A percentile compares a stretch with the other conserved stretches of the same genome.
phyloP scores from a whole-genome alignment of 1,140 invertebrate genomes.

The Drosophila punjabiensis region DNA sequence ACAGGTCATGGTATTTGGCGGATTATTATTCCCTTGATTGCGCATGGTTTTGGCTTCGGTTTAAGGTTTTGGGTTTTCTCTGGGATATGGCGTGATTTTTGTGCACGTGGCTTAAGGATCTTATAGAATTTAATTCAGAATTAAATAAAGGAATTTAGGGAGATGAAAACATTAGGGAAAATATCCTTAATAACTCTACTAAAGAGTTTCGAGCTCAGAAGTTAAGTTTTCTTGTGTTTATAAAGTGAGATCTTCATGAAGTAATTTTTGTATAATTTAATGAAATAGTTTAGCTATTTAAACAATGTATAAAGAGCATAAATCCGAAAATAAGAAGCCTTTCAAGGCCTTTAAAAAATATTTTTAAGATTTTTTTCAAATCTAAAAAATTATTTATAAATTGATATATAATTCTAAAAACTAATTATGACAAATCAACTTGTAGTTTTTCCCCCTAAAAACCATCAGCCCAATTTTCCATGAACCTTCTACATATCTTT shows the following conservation, averaged over 20 bases:
- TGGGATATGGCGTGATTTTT: slow-evolving; percentile 46
- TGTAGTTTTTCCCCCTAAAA: not conserved
- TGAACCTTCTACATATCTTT: not conserved
- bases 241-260: not conserved
- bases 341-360: too few relatives aligned
- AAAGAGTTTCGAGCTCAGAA: not conserved
- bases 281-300: too few relatives aligned
- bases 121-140: not conserved
- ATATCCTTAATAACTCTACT: not conserved
- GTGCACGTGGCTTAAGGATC: slow-evolving; percentile 47
- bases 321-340: too few relatives aligned
- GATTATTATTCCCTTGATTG: slow-evolving; percentile 45
- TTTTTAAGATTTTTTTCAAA: too few relatives aligned
- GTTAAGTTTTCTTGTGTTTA: not conserved
- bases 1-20: slow-evolving; percentile 68
- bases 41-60: slow-evolving; percentile 37
- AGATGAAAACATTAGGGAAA: not conserved
- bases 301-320: too few relatives aligned
- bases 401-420: too few relatives aligned
- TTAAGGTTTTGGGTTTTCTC: slow-evolving; percentile 14
- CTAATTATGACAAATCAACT: not conserved
- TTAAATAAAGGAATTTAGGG: not conserved
- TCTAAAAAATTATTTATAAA: too few relatives aligned
- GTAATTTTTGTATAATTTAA: not conserved
- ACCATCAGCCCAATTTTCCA: not conserved